Evolutionary conservation across 2,797 vertebrate species (phyloP), one percentile per base, ranked within the genome.

Genomic region (Bovichtus diacanthus): DNA sequence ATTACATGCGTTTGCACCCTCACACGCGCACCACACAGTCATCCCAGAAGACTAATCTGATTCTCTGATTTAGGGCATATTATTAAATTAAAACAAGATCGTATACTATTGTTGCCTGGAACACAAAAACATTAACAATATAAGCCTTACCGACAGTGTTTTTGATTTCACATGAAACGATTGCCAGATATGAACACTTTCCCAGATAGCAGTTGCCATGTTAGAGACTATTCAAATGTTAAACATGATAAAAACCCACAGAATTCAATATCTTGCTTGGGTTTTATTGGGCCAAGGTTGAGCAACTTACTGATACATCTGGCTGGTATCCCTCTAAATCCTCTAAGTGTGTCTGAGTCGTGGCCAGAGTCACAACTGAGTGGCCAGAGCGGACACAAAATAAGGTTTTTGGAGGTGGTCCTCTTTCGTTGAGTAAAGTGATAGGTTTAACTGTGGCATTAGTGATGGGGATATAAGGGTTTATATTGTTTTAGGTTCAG

Each of bases 401-500:
- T 65, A 38, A 47, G 74, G 39, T 83, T 89, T 83, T 84, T 59
- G 46, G 82, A 79, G 83, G 87, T 90, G 86, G 87, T 85, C 84
- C 53, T 44, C 19, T 34, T 78, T 69, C 79, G 43, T 50, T 80
- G 71, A 85, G 68, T 62, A 63, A 63, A 80, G 69, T 63, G 79
- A 81, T 75, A 54, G 81, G 81, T 86, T 90, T 91, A 88, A 89
- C 80, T 74, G 79, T 76, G 62, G 88, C 81, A 86, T 91, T 91
- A 92, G 87, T 79, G 86, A 82, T 70, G 66, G 72, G 80, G 86
- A 88, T 88, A 63, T 85, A 83, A 76, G 83, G 80, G 70, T 43
- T 93, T 92, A 91, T 78, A 74, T 87, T 89, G 89, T 84, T 93
- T 88, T 86, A 82, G 74, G 82, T 91, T 91, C 88, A 91, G 85